Evolutionary conservation across 2,888 invertebrate genomes (phyloP), one percentile per base, ranked within the genome.

Genomic region (Eilema caniola): DNA sequence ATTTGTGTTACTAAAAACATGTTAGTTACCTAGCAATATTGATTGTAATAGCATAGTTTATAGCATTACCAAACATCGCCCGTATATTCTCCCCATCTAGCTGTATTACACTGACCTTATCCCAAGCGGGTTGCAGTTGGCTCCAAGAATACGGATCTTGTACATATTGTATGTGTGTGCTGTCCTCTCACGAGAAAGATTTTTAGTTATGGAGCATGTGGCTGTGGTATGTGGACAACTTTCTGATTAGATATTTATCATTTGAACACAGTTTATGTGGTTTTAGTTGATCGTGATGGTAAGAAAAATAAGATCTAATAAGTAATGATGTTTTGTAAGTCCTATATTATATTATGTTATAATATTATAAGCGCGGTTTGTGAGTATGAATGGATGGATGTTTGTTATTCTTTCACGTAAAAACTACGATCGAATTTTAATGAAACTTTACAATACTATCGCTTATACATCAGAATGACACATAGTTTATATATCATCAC

Each of bases 61-160:
- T n/a, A n/a, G n/a, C 62, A 24, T 37, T 41, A n/a, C 14, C 56
- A 56, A 16, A 31, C 28, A 23, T 56, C 14, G 56, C 12, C 0
- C 3, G 16, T 62, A 41, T 47, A n/a, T 3, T 31, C 12, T n/a
- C 31, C 24, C n/a, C n/a, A 31, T 31, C 53, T 37, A 28, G 63
- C n/a, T n/a, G n/a, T 37, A 62, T 16, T 41, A 63, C 12, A 41
- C 31, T 41, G 57, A n/a, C 33, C 28, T 70, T 67, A 63, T 63
- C 66, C 66, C 62, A 12, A 41, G 66, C 20, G 66, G 61, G n/a
- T 31, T 66, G 70, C 56, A 63, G 70, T 70, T 20, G 56, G 31
- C 57, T 41, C n/a, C 41, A 37, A 47, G 59, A 47, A 59, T 47
- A 62, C 62, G 8, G 20, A 3, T 24, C 67, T 61, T 23, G n/a